Evolutionary conservation across 2,888 invertebrate genomes (phyloP).

Genomic region (Brachypalpus laphriformis): DNA sequence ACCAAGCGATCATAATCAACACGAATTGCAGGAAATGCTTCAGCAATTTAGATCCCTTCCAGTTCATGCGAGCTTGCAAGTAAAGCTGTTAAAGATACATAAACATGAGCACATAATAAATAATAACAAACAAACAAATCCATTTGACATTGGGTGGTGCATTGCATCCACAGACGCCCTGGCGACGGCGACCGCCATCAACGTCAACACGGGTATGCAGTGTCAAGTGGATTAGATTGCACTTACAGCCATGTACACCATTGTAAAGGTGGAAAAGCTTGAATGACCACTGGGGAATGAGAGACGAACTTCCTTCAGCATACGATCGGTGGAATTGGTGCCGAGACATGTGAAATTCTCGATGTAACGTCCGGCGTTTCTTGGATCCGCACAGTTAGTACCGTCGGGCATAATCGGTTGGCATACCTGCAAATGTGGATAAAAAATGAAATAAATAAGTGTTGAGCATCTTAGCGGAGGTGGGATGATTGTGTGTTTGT

Average conservation of each 20-base stretch:
- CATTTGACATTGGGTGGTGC: slow-evolving; percentile 23
- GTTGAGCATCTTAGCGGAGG: slow-evolving; percentile 9
- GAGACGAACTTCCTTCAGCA: slow-evolving; percentile 90
- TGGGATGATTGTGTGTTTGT: slow-evolving; percentile 30
- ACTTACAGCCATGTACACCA: slow-evolving; percentile 93
- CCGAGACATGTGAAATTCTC: slow-evolving; percentile 88
- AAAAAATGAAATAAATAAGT: slow-evolving; percentile 37
- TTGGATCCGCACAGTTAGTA: slow-evolving; percentile 84
- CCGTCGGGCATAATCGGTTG: slow-evolving; percentile 86
- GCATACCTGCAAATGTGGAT: slow-evolving; percentile 86
- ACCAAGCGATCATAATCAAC: slow-evolving; percentile 91
- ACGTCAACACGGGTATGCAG: neutral
- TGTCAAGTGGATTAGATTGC: slow-evolving; percentile 30
- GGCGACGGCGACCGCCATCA: neutral
- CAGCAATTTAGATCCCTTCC: slow-evolving; percentile 91
- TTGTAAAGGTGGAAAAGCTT: slow-evolving; percentile 93
- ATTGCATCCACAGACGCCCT: neutral
- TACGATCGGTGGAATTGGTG: slow-evolving; percentile 83
- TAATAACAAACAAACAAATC: neutral
- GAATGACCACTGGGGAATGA: slow-evolving; percentile 97
- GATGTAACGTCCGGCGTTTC: slow-evolving; percentile 87
- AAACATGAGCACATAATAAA: slow-evolving; percentile 6
- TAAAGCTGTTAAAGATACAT: slow-evolving; percentile 87
- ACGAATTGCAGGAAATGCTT: slow-evolving; percentile 93
- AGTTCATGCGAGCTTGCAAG: slow-evolving; percentile 92